phyloP scores from a whole-genome alignment of 1,140 invertebrate genomes.

The Trichonephila clavipes region DNA sequence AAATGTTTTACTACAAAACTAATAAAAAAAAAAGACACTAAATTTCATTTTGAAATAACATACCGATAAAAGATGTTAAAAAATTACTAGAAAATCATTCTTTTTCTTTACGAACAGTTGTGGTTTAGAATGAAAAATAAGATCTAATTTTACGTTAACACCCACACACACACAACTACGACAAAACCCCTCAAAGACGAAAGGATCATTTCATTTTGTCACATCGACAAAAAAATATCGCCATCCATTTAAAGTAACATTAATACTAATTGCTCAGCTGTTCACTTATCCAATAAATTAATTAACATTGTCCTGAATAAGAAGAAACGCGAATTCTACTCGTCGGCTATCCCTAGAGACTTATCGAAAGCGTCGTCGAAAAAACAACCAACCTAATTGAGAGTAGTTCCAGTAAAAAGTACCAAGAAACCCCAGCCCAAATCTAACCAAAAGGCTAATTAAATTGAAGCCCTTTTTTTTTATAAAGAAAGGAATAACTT shows the following conservation, averaged over 20 bases:
- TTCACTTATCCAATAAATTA: constrained; percentile 71
- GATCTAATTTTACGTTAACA: too few species aligned
- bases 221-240: background rate
- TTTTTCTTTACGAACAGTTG: too few species aligned
- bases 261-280: constrained; percentile 68
- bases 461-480: constrained; percentile 41
- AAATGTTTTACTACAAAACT: too few species aligned
- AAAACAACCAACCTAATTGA: constrained; percentile 50
- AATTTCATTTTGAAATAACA: too few species aligned
- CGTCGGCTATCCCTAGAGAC: constrained; percentile 20
- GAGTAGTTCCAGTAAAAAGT: constrained; percentile 11
- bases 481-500: constrained; percentile 30
- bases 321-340: constrained; percentile 58
- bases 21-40: too few species aligned
- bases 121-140: too few species aligned
- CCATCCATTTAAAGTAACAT: constrained; percentile 45
- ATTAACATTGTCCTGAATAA: constrained; percentile 67
- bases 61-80: too few species aligned
- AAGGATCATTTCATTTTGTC: constrained; percentile 23
- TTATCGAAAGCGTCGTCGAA: constrained; percentile 32
- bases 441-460: constrained; percentile 50
- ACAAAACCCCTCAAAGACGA: background rate
- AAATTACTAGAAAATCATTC: too few species aligned
- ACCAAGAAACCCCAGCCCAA: constrained; percentile 32
- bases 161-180: too few species aligned